phyloP scores from a whole-genome alignment of 2,113 vertebrate genomes.

The Archilochus colubris region DNA sequence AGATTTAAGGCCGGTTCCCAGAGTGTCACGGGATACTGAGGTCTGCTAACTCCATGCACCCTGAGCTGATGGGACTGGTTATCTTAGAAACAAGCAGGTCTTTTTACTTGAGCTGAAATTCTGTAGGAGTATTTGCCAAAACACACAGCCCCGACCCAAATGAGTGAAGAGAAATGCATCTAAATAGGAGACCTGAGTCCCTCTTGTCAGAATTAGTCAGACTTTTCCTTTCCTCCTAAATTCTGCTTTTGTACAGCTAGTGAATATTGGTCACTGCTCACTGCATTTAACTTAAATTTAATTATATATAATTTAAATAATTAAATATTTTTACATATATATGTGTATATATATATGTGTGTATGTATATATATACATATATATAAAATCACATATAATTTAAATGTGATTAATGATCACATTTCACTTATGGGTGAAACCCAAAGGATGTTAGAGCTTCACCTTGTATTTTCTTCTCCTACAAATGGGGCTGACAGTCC shows the following conservation, averaged over 20 bases:
- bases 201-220: background rate
- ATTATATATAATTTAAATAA: too few species aligned
- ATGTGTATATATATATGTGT: too few species aligned
- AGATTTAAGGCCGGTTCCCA: background rate
- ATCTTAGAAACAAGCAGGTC: background rate
- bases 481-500: background rate
- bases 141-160: background rate
- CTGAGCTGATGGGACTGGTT: background rate
- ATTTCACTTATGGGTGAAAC: background rate
- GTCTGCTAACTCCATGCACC: background rate
- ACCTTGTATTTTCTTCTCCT: background rate
- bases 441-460: rapidly evolving
- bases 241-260: background rate
- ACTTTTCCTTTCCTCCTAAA: background rate
- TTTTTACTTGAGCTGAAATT: background rate
- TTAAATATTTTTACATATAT: too few species aligned
- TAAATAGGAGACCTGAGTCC: background rate
- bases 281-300: background rate
- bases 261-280: background rate
- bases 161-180: background rate
- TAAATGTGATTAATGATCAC: background rate
- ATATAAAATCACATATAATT: too few species aligned
- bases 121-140: background rate
- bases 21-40: background rate
- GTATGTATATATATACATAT: too few species aligned